Evolutionary conservation across 2,113 vertebrate genomes (phyloP).

Genomic region (Struthidea cinerea): DNA sequence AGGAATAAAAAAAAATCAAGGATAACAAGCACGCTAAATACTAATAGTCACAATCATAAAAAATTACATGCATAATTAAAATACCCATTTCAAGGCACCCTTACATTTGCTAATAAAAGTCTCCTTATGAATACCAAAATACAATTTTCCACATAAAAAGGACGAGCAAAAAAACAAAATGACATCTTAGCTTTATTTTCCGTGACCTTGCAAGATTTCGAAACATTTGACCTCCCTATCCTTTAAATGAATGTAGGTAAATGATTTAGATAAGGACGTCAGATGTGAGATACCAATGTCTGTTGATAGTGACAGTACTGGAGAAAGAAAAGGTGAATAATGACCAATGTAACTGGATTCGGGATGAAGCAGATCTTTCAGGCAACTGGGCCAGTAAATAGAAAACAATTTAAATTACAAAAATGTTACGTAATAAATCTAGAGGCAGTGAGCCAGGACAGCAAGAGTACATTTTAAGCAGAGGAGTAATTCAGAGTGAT

Average conservation of each 20-base stretch:
- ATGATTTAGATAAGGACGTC: background rate
- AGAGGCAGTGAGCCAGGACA: constrained; percentile 20
- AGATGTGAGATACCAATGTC: background rate
- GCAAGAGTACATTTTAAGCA: constrained; percentile 4
- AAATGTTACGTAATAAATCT: constrained; percentile 31
- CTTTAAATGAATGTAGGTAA: background rate
- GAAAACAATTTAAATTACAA: constrained; percentile 35
- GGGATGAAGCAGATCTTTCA: background rate
- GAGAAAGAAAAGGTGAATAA: background rate
- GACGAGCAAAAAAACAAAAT: background rate
- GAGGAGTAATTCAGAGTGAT: constrained; percentile 20
- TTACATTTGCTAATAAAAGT: constrained; percentile 14
- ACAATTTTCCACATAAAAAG: background rate
- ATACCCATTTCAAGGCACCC: constrained; percentile 51
- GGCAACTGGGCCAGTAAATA: background rate
- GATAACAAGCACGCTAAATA: constrained; percentile 66
- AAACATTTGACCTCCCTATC: background rate
- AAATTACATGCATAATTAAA: constrained; percentile 66
- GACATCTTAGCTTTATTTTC: background rate
- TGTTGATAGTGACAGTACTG: background rate
- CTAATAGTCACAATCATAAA: constrained; percentile 67
- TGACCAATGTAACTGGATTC: background rate
- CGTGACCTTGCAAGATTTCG: constrained; percentile 6
- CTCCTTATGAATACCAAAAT: constrained; percentile 26
- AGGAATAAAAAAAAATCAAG: constrained; percentile 38